Base-by-base conservation (phyloP, 2,888 invertebrate genomes). In the Drosophila rubida region DNA sequence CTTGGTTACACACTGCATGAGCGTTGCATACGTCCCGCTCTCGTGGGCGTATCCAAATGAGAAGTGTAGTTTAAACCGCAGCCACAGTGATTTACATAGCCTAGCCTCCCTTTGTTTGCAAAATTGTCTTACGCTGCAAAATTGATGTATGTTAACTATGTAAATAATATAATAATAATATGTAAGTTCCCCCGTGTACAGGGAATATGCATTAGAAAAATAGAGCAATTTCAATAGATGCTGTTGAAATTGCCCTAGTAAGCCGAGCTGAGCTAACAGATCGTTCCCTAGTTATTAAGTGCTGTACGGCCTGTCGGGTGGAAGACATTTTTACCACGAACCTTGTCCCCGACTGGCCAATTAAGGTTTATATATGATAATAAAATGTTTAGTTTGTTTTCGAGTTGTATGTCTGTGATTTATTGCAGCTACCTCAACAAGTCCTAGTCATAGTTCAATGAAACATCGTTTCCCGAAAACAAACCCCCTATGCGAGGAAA, bases 1-100 rank as follows among this genome's bases (percentile, higher is more conserved):
- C 94, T 97, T 46, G 99, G 99, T 5, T 99, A 98, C 92, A 97
- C 97, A 91, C 93, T 99, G 57, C 96, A 97, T 87, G 97, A 97
- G 89, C 94, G 99, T 79, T 97, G 98, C 81, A 95, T 99, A 83
- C 94, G 99, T 78, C 98, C 99, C 37, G 99, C 99, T 2, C 93
- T 98, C 39, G 99, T 99, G 23, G 99, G 99, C 14, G 99, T 99
- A 14, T 95, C 97, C 41, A 97, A 97, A 39, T 75, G 61, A 41
- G 66, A 45, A 60, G 46, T 35, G 9, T 13, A 22, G 32, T 22
- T 41, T 9, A 16, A 19, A 19, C 19, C 19, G 8, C 5, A 2
- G 2, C 3, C 19, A 3, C 19, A 19, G 42, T 19, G 39, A 22
- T 63, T 74, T 79, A 69, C 79, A 79, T 84, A 75, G 75, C 46